A percentile compares a stretch with the other conserved stretches of the same genome.
These are phyloP conservation scores for Cantharis rustica DNA, from an alignment of 2,888 invertebrate genomes.

Conservation along the genomic window DNA sequence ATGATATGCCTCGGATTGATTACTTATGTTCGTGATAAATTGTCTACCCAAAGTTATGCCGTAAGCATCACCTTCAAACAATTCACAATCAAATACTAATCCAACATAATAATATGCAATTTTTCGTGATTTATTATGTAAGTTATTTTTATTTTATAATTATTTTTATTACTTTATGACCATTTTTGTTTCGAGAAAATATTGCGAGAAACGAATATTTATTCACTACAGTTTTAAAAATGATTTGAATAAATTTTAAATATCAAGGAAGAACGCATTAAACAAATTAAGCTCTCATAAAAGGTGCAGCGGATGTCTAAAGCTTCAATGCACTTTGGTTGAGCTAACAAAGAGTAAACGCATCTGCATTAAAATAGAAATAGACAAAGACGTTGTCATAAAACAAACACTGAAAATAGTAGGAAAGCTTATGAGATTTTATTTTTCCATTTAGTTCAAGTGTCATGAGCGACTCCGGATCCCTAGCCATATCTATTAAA, in stretches of 20 bases:
- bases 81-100: neutral
- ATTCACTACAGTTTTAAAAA: neutral
- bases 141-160: no score
- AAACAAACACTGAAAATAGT: neutral
- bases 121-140: no score
- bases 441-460: constrained; percentile 1
- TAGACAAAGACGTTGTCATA: neutral
- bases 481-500: neutral
- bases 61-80: neutral
- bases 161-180: no score
- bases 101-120: neutral
- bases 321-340: neutral
- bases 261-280: neutral
- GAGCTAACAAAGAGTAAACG: neutral
- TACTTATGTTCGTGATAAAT: neutral
- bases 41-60: neutral
- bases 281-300: neutral
- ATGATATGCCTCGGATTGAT: neutral
- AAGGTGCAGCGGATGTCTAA: neutral
- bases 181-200: no score
- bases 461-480: neutral
- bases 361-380: neutral
- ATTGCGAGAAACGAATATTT: no score
- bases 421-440: neutral
- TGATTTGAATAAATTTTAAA: neutral